phyloP scores from a whole-genome alignment of 1,140 invertebrate species.

The Gryon sp. region DNA sequence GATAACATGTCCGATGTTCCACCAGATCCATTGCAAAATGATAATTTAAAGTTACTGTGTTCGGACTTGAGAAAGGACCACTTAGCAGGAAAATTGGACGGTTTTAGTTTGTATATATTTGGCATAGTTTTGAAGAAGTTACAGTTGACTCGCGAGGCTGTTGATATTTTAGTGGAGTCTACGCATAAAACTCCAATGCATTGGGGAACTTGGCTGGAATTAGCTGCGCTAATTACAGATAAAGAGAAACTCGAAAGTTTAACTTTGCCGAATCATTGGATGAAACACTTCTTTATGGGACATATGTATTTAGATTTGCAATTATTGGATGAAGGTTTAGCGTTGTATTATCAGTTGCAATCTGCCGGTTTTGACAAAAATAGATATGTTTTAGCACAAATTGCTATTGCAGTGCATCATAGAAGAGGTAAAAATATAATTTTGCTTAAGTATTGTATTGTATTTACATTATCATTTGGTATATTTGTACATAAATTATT shows the following conservation, averaged over 20 bases:
- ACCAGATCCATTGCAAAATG: constrained; percentile 82
- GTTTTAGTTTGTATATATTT: constrained; percentile 93
- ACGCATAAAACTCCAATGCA: constrained; percentile 89
- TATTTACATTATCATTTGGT: not conserved
- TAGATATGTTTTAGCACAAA: constrained; percentile 94
- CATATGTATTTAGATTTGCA: constrained; percentile 95
- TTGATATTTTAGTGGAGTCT: constrained; percentile 88
- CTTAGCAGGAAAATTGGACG: constrained; percentile 86
- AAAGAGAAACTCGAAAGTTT: constrained; percentile 84
- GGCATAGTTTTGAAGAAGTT: constrained; percentile 94
- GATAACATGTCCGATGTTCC: constrained; percentile 90
- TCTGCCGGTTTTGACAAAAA: constrained; percentile 91
- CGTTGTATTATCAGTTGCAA: constrained; percentile 88
- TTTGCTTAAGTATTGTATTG: constrained; percentile 15
- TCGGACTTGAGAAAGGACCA: constrained; percentile 82
- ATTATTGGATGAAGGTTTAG: constrained; percentile 92
- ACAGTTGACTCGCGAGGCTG: constrained; percentile 86
- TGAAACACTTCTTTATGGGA: constrained; percentile 95
- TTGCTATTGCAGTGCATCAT: constrained; percentile 95
- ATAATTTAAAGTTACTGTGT: constrained; percentile 80
- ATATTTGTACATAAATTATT: not conserved
- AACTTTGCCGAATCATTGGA: constrained; percentile 93
- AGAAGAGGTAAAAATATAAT: constrained; percentile 85
- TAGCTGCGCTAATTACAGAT: constrained; percentile 91
- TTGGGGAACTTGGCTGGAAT: constrained; percentile 96